Evolutionary conservation across 2,113 vertebrate species (phyloP).

Genomic region (Numida meleagris): DNA sequence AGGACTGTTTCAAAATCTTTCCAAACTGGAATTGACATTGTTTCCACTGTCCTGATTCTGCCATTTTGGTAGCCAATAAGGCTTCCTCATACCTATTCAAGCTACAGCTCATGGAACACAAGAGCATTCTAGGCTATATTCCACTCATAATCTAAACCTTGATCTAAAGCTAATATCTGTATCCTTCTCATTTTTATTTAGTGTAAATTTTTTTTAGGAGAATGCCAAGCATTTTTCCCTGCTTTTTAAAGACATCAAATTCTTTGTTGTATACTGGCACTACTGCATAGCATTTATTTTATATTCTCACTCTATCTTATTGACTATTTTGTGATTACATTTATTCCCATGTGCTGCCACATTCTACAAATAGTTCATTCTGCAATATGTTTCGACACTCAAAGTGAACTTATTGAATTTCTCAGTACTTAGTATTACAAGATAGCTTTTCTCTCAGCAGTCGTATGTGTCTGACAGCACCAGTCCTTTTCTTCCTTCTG

Average conservation of each 20-base stretch:
- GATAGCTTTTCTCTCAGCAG: slow-evolving; percentile 30
- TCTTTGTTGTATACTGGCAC: slow-evolving; percentile 4
- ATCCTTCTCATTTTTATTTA: neutral
- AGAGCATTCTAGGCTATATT: neutral
- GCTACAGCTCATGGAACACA: neutral
- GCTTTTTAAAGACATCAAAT: slow-evolving; percentile 1
- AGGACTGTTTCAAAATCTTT: neutral
- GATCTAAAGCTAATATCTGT: neutral
- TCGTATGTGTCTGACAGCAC: neutral
- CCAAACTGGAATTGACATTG: neutral
- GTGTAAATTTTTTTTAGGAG: neutral
- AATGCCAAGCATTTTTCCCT: neutral
- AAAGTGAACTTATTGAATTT: slow-evolving; percentile 51
- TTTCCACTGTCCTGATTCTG: neutral
- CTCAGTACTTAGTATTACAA: neutral
- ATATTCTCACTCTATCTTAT: slow-evolving; percentile 37
- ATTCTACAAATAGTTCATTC: slow-evolving; percentile 23
- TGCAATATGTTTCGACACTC: slow-evolving; percentile 48
- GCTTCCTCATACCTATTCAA: neutral
- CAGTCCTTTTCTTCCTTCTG: neutral
- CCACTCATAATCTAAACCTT: neutral
- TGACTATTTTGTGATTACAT: slow-evolving; percentile 48
- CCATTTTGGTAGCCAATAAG: neutral
- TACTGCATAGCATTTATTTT: slow-evolving; percentile 32
- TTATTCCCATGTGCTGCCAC: slow-evolving; percentile 23